phyloP scores from a whole-genome alignment of 1,140 invertebrate species.

The Drosophila melanogaster region Release_6_plus_ISO1_MT NT_037436.4:22929001-22929500 shows the following conservation, averaged over 20 bases:
- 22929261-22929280: constrained; percentile 49
- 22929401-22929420: constrained; percentile 16
- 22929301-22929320: constrained; percentile 59
- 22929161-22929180: constrained; percentile 4
- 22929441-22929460: constrained; percentile 17
- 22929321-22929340: constrained; percentile 48
- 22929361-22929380: constrained; percentile 5
- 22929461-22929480: constrained; percentile 22
- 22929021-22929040: background rate
- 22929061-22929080: background rate
- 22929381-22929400: constrained; percentile 10
- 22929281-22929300: constrained; percentile 54
- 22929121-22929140: constrained; percentile 41
- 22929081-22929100: background rate
- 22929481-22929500: constrained; percentile 28
- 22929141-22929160: background rate
- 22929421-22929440: constrained; percentile 34
- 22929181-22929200: constrained; percentile 63
- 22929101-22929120: background rate
- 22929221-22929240: constrained; percentile 48
- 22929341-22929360: constrained; percentile 19
- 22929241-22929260: constrained; percentile 32
- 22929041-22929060: constrained; percentile 25
- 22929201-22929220: constrained; percentile 63
- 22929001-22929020: constrained; percentile 23